Conservation (phyloP, 2,113 vertebrate species). For the Centropristis striata region DNA sequence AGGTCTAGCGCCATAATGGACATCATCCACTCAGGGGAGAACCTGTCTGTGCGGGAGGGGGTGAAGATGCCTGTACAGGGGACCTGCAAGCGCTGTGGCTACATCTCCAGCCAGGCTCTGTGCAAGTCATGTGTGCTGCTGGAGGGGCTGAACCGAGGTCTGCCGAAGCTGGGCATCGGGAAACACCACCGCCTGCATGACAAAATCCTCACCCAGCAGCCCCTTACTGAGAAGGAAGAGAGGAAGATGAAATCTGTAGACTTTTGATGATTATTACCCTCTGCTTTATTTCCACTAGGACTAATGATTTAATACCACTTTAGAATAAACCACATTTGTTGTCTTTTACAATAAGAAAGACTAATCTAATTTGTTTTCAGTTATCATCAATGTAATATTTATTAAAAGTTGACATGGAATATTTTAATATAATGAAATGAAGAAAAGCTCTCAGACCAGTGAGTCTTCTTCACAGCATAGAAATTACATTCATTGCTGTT, state of each 20-base stretch:
- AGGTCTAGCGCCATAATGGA: slow-evolving; percentile 91
- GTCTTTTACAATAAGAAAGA: background rate
- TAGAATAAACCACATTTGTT: background rate
- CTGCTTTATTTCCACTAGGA: background rate
- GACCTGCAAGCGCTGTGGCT: slow-evolving; percentile 89
- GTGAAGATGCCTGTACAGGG: slow-evolving; percentile 89
- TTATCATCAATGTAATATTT: background rate
- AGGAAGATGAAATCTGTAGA: slow-evolving; percentile 81
- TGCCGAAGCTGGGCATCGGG: slow-evolving; percentile 90
- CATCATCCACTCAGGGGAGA: slow-evolving; percentile 91
- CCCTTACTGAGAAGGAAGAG: slow-evolving; percentile 81
- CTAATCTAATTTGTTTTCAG: background rate
- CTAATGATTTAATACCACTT: background rate
- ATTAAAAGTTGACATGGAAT: background rate
- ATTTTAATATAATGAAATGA: background rate
- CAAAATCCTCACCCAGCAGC: slow-evolving; percentile 84
- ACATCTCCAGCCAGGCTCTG: slow-evolving; percentile 90
- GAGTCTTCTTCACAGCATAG: background rate
- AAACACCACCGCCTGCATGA: slow-evolving; percentile 88
- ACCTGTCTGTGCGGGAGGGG: slow-evolving; percentile 86
- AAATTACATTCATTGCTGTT: background rate
- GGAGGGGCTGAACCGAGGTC: slow-evolving; percentile 90
- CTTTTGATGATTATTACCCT: slow-evolving; percentile 63
- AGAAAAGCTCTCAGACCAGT: background rate
- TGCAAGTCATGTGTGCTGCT: slow-evolving; percentile 92